A percentile compares a stretch with the other conserved stretches of the same genome.
These are phyloP conservation scores for Pentalonia nigronervosa DNA, from an alignment of 1,140 invertebrate genomes.

Conservation along the genomic window DNA sequence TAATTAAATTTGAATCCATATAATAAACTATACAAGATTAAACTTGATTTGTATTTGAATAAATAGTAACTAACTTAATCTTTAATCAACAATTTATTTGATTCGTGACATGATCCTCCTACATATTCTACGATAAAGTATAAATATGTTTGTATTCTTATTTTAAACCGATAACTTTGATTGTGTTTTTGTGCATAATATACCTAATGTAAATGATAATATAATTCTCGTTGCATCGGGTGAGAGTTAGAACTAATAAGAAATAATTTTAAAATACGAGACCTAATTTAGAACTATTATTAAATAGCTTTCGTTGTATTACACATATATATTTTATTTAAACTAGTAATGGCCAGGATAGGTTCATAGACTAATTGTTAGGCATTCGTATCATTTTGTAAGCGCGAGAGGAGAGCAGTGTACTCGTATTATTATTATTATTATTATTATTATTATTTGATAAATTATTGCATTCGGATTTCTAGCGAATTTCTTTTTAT, in stretches of 20 bases:
- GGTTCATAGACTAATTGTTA: neutral
- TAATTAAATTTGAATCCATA: neutral
- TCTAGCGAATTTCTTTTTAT: neutral
- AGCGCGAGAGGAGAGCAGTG: neutral
- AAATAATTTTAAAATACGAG: neutral
- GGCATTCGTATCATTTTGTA: neutral
- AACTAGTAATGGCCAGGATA: neutral
- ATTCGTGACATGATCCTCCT: neutral
- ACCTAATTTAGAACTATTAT: neutral
- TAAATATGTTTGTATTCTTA: neutral
- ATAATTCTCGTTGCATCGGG: neutral
- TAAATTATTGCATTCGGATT: neutral
- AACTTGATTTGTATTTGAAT: constrained; percentile 10
- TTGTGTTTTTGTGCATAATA: neutral
- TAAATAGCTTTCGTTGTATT: neutral
- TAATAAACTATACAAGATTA: neutral
- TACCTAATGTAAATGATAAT: neutral
- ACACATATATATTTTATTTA: neutral
- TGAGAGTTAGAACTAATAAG: neutral
- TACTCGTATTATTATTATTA: neutral
- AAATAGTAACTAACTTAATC: neutral
- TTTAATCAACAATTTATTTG: neutral
- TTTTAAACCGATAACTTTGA: neutral
- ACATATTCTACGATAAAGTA: neutral
- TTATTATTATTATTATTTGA: neutral